Evolutionary conservation across 1,140 invertebrate species (phyloP).

Genomic region (Pseudomyrmex sp.): DNA sequence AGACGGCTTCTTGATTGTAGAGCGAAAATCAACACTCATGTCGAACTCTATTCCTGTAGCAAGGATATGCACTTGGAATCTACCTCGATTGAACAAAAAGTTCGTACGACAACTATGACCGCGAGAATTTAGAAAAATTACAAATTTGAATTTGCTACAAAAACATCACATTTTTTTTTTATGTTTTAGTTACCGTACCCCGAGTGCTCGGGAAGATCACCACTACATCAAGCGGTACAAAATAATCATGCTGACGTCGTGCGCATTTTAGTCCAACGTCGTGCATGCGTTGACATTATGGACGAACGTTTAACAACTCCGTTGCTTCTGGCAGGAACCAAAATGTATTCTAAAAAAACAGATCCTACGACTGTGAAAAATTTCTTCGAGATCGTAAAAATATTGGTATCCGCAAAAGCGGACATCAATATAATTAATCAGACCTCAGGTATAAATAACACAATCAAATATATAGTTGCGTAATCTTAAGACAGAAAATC

Average conservation of each 20-base stretch:
- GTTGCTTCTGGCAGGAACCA: conserved; percentile 55
- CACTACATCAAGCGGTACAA: conserved; percentile 76
- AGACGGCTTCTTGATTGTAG: conserved; percentile 62
- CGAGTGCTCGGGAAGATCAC: conserved; percentile 74
- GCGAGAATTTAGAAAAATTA: not conserved
- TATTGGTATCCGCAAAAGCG: conserved; percentile 37
- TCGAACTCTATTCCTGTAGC: conserved; percentile 54
- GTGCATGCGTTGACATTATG: conserved; percentile 35
- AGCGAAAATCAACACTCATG: conserved; percentile 34
- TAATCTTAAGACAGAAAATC: not conserved
- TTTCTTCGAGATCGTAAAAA: conserved; percentile 49
- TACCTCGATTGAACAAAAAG: not conserved
- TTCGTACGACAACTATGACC: not conserved
- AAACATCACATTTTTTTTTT: not conserved
- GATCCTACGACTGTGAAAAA: conserved; percentile 57
- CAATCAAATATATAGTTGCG: not conserved
- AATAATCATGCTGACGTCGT: conserved; percentile 70
- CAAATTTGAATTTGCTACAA: too few relatives aligned
- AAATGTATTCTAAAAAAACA: not conserved
- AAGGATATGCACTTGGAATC: not conserved
- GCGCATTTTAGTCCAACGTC: conserved; percentile 58
- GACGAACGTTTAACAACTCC: conserved; percentile 47
- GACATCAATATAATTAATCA: conserved; percentile 23
- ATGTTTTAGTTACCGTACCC: conserved; percentile 64
- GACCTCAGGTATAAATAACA: conserved; percentile 50